Conservation (phyloP, 2,888 invertebrate species). For the Pantelozetes paolii region DNA sequence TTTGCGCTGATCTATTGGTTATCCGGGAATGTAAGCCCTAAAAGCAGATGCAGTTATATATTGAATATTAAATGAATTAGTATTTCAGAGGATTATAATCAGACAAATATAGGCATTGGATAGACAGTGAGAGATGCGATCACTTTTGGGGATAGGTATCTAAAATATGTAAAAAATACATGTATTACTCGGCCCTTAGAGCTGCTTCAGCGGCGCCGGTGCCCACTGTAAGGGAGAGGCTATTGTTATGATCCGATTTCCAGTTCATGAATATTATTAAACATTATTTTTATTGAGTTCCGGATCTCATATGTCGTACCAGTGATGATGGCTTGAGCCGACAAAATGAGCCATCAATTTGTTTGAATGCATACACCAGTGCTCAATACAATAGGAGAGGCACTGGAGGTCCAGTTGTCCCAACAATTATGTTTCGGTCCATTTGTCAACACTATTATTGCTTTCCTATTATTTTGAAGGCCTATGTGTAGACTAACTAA, state of each 20-base stretch:
- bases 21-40: background rate
- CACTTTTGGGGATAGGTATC: no score
- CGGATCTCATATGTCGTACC: slow-evolving; percentile 19
- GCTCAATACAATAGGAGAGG: background rate
- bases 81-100: slow-evolving; percentile 25
- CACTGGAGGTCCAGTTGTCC: slow-evolving; percentile 14
- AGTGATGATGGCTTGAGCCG: background rate
- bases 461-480: background rate
- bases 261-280: slow-evolving; percentile 28
- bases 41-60: background rate
- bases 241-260: slow-evolving; percentile 30
- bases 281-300: slow-evolving; percentile 33
- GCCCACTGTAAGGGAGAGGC: background rate
- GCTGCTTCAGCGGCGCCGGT: background rate
- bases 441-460: slow-evolving; percentile 30
- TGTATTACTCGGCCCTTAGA: background rate
- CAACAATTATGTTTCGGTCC: slow-evolving; percentile 30
- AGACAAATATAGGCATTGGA: slow-evolving; percentile 5
- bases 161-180: no score
- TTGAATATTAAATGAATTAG: background rate
- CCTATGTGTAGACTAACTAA: background rate
- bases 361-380: background rate
- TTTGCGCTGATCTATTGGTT: background rate
- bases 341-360: slow-evolving; percentile 31
- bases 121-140: slow-evolving; percentile 12